phyloP scores from a whole-genome alignment of 2,888 invertebrate genomes.

The Hydroisotoma schaefferi region DNA sequence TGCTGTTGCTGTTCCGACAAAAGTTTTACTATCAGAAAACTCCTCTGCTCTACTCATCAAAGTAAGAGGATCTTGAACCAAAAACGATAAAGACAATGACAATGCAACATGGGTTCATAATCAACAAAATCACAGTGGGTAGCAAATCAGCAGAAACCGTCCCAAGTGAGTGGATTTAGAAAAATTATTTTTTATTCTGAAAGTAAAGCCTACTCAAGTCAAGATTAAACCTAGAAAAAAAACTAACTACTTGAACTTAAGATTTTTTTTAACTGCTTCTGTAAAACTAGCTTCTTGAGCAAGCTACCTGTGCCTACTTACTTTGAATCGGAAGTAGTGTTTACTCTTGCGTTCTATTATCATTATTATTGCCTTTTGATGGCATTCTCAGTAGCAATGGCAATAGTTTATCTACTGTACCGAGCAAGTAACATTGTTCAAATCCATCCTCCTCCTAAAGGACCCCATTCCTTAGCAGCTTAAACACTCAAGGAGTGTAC shows the following conservation, averaged over 20 bases:
- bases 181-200: slow-evolving; percentile 12
- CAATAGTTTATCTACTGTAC: no score
- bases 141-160: slow-evolving; percentile 19
- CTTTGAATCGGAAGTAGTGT: slow-evolving; percentile 16
- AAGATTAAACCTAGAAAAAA: neutral
- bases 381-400: neutral
- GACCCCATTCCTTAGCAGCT: neutral
- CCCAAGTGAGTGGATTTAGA: slow-evolving; percentile 29
- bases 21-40: no score
- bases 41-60: no score
- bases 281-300: no score
- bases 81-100: slow-evolving; percentile 11
- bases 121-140: slow-evolving; percentile 9
- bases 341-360: slow-evolving; percentile 1
- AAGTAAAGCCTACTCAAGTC: slow-evolving; percentile 8
- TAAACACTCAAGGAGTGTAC: no score
- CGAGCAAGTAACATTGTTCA: no score
- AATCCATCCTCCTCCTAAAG: neutral
- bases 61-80: slow-evolving; percentile 1
- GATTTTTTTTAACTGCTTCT: no score
- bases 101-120: slow-evolving; percentile 1
- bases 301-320: no score
- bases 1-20: no score
- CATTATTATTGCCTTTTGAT: neutral
- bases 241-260: no score